Evolutionary conservation across 2,113 vertebrate genomes (phyloP).

Genomic region (Rhinopomastus cyanomelas): DNA sequence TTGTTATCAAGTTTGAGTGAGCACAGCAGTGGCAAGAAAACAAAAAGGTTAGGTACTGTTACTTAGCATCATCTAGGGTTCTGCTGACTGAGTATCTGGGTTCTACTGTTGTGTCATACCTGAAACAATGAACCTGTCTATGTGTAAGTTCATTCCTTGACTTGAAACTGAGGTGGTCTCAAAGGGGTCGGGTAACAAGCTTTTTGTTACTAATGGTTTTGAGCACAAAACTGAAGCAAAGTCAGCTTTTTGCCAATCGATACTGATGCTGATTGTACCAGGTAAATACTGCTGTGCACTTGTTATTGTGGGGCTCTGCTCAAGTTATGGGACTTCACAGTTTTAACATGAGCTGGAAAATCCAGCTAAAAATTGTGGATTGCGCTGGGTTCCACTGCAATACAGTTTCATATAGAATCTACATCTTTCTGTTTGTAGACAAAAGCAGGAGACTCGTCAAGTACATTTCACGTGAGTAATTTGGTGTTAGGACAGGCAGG

Average conservation of each 20-base stretch:
- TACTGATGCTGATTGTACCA: background rate
- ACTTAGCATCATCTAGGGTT: background rate
- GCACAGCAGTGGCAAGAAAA: background rate
- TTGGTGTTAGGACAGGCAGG: constrained; percentile 41
- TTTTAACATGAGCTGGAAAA: constrained; percentile 20
- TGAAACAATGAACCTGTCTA: background rate
- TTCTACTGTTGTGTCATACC: background rate
- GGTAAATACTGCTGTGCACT: background rate
- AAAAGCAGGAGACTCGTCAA: constrained; percentile 18
- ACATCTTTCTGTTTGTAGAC: constrained; percentile 1
- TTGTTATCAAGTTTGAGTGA: background rate
- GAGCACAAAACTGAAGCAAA: background rate
- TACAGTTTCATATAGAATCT: constrained; percentile 5
- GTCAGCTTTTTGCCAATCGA: background rate
- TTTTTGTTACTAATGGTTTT: constrained; percentile 5
- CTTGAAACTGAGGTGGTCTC: background rate
- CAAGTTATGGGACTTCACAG: background rate
- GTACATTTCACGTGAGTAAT: background rate
- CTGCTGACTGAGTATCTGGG: background rate
- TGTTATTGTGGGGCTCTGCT: background rate
- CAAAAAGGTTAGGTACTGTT: background rate
- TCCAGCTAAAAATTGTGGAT: background rate
- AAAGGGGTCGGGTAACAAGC: background rate
- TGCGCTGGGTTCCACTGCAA: background rate
- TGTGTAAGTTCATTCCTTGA: background rate